Evolutionary conservation across 2,113 vertebrate genomes (phyloP), one percentile per base, ranked within the genome.

Genomic region (Oxyura jamaicensis): DNA sequence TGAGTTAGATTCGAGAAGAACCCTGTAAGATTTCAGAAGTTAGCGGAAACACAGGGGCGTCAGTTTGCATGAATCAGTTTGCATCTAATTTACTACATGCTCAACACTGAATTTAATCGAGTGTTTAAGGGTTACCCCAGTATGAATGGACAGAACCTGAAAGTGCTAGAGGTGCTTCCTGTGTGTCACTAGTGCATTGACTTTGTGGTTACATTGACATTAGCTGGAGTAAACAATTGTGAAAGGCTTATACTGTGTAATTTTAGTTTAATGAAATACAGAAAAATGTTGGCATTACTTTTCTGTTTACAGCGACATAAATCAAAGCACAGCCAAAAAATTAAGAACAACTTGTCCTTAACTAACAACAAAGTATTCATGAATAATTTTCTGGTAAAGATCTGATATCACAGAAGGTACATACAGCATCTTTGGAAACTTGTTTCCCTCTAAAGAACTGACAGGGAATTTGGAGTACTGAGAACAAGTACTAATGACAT

Each of bases 271-370:
- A 86, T 21, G 62, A 83, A 77, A 83, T 83, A 90, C 56, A 90
- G 76, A 87, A 94, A 79, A 92, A 91, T 50, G 42, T 91, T 96
- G 92, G 91, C 90, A 68, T 74, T 83, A 36, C 35, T 81, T 85
- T 96, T 95, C 76, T 95, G 52, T 90, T 96, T 92, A 89, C 81
- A 96, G 72, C 50, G 73, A 26, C 83, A 72, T 93, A 93, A 94
- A 88, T 91, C 84, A 95, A 87, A 95, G 31, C 71, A 41, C 67
- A 95, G 78, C 86, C 87, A 95, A 80, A 92, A 87, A 86, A 91
- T 71, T 83, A 92, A 91, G 91, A 96, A 75, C 76, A 87, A 78
- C 78, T 82, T 94, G 78, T 59, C 19, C 81, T 94, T 96, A 89
- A 65, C 88, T 86, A 73, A 80, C 72, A 91, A 63, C 31, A 41